Evolutionary conservation across 2,888 invertebrate species (phyloP), one percentile per base, ranked within the genome.

Genomic region (Erebia ligea): DNA sequence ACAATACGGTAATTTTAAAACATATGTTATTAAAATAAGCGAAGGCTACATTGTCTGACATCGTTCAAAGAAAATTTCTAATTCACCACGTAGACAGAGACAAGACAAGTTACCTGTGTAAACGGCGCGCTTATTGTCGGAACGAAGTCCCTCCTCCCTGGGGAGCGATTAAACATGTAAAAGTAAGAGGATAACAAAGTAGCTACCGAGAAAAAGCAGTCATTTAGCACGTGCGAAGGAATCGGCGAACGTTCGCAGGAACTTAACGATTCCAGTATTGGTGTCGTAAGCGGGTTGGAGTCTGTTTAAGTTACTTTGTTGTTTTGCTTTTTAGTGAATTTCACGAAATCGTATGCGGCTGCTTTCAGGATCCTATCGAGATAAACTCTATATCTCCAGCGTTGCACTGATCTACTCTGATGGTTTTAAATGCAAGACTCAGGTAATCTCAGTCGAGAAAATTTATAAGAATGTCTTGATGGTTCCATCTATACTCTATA

Each of bases 91-190:
- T 66, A 66, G 54, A 42, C 3, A 19, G 40, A 66, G 42, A 42
- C 19, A 70, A 68, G 68, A 69, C 59, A 58, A 66, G 42, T 67
- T 67, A 73, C 73, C 69, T 72, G 69, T 65, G 66, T 71, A 67
- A 59, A 58, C 58, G 25, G 48, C 58, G 50, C 63, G 58, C 66
- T 70, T 61, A 62, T 70, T 64, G 61, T 64, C 63, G 57, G 72
- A 65, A 57, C 71, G 58, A 69, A 67, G 45, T 73, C 80, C 80
- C 73, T 67, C 71, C 74, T 85, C 91, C 84, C 88, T 10, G 25
- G 82, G 86, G 94, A 81, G 78, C 91, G 87, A 93, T 93, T 93
- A 93, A 92, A 89, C 91, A 91, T 91, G 91, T 91, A 92, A 88
- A 89, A 90, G 91, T 92, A 90, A 82, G 86, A 85, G 90, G 89